Evolutionary conservation across 2,113 vertebrate genomes (phyloP).

Genomic region (Herpailurus yagouaroundi): DNA sequence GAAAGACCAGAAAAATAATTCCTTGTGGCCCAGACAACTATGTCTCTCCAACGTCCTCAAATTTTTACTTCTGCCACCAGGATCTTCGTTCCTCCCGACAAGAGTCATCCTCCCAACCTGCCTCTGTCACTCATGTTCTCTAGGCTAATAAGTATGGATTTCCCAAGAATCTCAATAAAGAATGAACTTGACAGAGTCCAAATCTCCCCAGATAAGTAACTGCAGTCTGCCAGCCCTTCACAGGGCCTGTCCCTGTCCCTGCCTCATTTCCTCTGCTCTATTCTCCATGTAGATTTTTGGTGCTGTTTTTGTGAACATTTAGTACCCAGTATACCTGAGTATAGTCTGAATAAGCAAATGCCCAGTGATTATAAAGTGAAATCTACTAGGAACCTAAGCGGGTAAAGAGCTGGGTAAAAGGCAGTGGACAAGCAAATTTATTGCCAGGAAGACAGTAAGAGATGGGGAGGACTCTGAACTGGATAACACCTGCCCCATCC

Average conservation of each 20-base stretch:
- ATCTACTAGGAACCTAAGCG: neutral
- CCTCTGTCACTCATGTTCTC: neutral
- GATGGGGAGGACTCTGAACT: neutral
- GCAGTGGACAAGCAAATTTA: neutral
- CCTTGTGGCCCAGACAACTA: neutral
- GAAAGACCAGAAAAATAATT: neutral
- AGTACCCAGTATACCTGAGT: neutral
- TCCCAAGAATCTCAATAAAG: slow-evolving; percentile 9
- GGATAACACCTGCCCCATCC: neutral
- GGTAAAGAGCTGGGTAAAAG: neutral
- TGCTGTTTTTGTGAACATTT: neutral
- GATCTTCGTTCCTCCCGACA: neutral
- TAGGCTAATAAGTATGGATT: neutral
- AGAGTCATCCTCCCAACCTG: neutral
- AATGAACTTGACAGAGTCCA: neutral
- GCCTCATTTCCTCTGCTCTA: neutral
- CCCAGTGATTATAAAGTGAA: neutral
- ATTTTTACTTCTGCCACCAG: neutral
- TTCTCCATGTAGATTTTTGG: neutral
- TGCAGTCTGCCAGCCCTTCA: neutral
- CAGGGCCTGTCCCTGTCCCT: neutral
- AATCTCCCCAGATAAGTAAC: neutral
- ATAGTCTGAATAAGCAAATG: neutral
- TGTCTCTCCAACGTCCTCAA: neutral
- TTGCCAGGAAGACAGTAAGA: neutral